These are phyloP conservation scores for Nasua narica DNA, from an alignment of 2,797 vertebrate species.

Conservation along the genomic window DNA sequence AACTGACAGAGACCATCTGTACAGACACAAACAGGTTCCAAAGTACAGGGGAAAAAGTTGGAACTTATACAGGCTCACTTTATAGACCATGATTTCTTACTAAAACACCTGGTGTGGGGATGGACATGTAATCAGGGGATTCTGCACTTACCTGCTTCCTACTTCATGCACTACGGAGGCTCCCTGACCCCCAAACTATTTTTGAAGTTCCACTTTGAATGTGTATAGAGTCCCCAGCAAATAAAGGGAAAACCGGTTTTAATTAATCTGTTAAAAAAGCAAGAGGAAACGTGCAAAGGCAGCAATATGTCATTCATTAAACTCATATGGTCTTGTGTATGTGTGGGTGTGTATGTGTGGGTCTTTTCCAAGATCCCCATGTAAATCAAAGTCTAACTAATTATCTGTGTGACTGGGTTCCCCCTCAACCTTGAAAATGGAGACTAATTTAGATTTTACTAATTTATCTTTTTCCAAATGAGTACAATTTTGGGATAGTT, in stretches of 20 bases:
- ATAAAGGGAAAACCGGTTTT: not conserved
- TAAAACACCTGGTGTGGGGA: not conserved
- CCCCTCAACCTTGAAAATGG: not conserved
- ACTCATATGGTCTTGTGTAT: not conserved
- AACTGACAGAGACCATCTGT: conserved; percentile 65
- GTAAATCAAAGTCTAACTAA: conserved; percentile 19
- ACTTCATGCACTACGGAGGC: not conserved
- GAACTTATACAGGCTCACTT: not conserved
- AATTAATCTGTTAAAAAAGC: not conserved
- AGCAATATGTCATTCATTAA: conserved; percentile 25
- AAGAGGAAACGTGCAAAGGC: not conserved
- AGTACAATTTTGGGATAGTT: not conserved
- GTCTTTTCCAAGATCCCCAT: not conserved
- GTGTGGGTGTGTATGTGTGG: not conserved
- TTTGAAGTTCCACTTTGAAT: not conserved
- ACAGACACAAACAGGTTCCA: conserved; percentile 50
- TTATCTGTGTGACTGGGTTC: conserved; percentile 9
- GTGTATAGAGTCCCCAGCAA: not conserved
- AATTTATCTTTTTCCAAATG: conserved; percentile 5
- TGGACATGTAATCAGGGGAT: not conserved
- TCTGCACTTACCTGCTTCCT: not conserved
- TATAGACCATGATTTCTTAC: not conserved
- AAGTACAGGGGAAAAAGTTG: conserved; percentile 38
- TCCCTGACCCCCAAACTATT: not conserved
- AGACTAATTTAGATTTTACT: not conserved